Evolutionary conservation across 1,140 invertebrate species (phyloP).

Genomic region (Parasteatoda tepidariorum): DNA sequence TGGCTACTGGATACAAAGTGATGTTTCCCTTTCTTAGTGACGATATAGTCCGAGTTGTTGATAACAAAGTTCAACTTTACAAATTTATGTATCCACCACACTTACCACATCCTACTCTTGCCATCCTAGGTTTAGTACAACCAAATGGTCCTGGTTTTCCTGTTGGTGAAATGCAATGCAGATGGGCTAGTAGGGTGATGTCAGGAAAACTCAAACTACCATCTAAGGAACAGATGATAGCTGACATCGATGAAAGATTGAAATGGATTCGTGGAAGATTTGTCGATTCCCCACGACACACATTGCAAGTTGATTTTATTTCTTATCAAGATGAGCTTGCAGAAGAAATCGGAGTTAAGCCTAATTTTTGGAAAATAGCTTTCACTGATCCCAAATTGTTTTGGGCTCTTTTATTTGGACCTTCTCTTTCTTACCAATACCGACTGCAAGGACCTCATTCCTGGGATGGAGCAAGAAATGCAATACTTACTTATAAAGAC

Average conservation of each 20-base stretch:
- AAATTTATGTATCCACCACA: conserved; percentile 69
- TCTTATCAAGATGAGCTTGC: conserved; percentile 53
- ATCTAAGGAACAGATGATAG: conserved; percentile 43
- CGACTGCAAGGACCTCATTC: conserved; percentile 62
- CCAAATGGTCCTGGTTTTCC: conserved; percentile 71
- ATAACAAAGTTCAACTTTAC: conserved; percentile 69
- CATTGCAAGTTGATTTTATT: conserved; percentile 53
- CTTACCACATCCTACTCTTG: conserved; percentile 65
- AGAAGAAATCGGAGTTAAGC: conserved; percentile 32
- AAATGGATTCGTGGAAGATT: conserved; percentile 35
- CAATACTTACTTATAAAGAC: conserved; percentile 56
- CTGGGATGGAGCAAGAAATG: conserved; percentile 62
- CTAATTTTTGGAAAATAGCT: conserved; percentile 43
- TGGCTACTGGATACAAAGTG: conserved; percentile 69
- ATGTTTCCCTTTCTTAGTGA: conserved; percentile 67
- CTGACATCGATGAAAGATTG: conserved; percentile 61
- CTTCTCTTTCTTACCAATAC: conserved; percentile 69
- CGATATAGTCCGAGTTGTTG: conserved; percentile 62
- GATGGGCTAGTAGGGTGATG: conserved; percentile 66
- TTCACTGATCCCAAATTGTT: conserved; percentile 61
- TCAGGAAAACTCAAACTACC: conserved; percentile 57
- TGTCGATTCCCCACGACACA: conserved; percentile 52
- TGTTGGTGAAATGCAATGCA: conserved; percentile 71
- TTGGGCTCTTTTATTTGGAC: conserved; percentile 65
- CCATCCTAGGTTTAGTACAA: conserved; percentile 72